A percentile compares a stretch with the other conserved stretches of the same genome.
Evolutionary conservation across 2,797 vertebrate species (phyloP).

Genomic region (Enteromius thamalakanensis): DNA sequence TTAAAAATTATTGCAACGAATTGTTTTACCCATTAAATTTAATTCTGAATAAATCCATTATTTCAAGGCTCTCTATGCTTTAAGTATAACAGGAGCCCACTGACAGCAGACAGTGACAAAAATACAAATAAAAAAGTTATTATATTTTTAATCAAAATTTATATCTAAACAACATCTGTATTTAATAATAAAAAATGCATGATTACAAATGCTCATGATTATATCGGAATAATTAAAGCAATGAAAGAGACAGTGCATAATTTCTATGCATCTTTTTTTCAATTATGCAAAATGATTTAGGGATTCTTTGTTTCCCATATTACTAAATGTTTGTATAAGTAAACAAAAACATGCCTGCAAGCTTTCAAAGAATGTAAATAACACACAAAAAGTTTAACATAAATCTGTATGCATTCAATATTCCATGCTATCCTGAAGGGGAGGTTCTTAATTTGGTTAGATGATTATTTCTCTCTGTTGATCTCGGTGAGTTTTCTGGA

Average conservation of each 20-base stretch:
- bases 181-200: background rate
- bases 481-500: slow-evolving; percentile 35
- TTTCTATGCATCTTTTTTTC: background rate
- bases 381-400: background rate
- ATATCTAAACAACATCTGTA: background rate
- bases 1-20: background rate
- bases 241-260: background rate
- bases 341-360: background rate
- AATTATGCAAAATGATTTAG: background rate
- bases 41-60: background rate
- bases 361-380: slow-evolving; percentile 13
- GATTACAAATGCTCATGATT: background rate
- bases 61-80: background rate
- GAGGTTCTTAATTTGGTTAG: slow-evolving; percentile 46
- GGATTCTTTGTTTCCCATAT: slow-evolving; percentile 12
- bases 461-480: slow-evolving; percentile 47
- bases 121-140: background rate
- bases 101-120: background rate
- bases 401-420: slow-evolving; percentile 32
- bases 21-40: background rate
- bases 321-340: slow-evolving; percentile 5
- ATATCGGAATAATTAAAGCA: background rate
- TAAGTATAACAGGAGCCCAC: background rate
- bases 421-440: slow-evolving; percentile 27
- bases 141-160: background rate